Base-by-base conservation (phyloP, 2,113 vertebrate genomes). In the Redunca redunca region DNA sequence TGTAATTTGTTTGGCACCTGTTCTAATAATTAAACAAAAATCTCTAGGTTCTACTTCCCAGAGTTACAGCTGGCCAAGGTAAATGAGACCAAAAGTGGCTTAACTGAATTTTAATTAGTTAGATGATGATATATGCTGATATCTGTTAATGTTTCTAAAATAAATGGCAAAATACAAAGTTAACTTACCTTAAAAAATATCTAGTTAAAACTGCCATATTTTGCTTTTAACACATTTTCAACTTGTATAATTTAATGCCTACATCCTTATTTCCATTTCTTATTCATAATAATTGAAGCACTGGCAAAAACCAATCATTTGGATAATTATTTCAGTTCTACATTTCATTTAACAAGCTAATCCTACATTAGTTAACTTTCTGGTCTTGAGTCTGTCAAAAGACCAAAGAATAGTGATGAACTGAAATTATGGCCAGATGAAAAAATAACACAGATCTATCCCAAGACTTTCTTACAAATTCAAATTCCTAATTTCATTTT, bases 1-100 rank as follows among this genome's bases (percentile, higher is more conserved):
- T 55, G 36, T 57, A 46, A 84, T 82, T 36, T 77, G 71, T 92
- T 86, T 97, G 96, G 97, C 95, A 97, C 67, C 12, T 88, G 95
- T 96, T 89, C 94, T 95, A 92, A 81, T 28, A 67, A 77, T 48
- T 58, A 52, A 0, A 81, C 25, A 85, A 21, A 88, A 91, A n/a
- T 40, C 80, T 23, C n/a, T 90, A 94, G 33, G 12, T 96, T 89
- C 90, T 74, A 11, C 48, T 94, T 94, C 40, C 55, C 30, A 87
- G 53, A 77, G 48, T 89, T 71, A 87, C n/a, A 48, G 74, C 57
- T 30, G 81, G 85, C 52, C 43, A 91, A 87, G 71, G 77, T 88
- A 87, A 90, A 48, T 30, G 67, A 95, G 88, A 93, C 36, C 26
- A 84, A 60, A 95, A 88, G 15, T 67, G 48, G 33, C 30, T 43